phyloP scores from a whole-genome alignment of 1,140 invertebrate species.

The Drosophila rufa region DNA sequence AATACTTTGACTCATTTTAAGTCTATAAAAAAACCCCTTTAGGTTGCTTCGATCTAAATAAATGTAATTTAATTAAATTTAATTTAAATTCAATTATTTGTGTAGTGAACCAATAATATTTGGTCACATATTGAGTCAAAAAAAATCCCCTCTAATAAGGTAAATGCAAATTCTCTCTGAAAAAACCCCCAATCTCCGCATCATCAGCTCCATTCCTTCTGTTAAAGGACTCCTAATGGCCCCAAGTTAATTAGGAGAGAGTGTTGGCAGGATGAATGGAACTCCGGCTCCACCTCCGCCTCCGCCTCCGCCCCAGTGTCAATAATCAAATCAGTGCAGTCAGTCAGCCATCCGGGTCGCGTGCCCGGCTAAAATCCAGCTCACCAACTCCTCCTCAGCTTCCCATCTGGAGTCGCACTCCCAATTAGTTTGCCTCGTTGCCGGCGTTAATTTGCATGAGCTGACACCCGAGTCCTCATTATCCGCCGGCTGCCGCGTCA shows the following conservation, averaged over 20 bases:
- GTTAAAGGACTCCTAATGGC: not conserved
- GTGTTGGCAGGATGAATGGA: constrained; percentile 15
- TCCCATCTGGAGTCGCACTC: not conserved
- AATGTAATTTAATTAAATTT: too few species aligned
- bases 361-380: constrained; percentile 17
- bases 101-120: too few species aligned
- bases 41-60: too few species aligned
- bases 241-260: constrained; percentile 38
- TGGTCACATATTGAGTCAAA: too few species aligned
- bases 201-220: too few species aligned
- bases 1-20: too few species aligned
- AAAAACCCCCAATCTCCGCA: too few species aligned
- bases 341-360: constrained; percentile 33
- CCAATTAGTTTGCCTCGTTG: constrained; percentile 63
- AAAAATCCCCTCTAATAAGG: too few species aligned
- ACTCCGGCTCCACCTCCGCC: not conserved
- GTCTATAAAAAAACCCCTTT: too few species aligned
- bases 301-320: not conserved
- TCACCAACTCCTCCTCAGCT: not conserved
- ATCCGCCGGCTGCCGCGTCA: constrained; percentile 32
- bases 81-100: too few species aligned
- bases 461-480: constrained; percentile 65
- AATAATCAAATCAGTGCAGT: constrained; percentile 74
- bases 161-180: too few species aligned
- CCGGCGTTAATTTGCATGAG: constrained; percentile 73